Evolutionary conservation across 1,140 invertebrate species (phyloP).

Genomic region (Bombus haemorrhoidalis): DNA sequence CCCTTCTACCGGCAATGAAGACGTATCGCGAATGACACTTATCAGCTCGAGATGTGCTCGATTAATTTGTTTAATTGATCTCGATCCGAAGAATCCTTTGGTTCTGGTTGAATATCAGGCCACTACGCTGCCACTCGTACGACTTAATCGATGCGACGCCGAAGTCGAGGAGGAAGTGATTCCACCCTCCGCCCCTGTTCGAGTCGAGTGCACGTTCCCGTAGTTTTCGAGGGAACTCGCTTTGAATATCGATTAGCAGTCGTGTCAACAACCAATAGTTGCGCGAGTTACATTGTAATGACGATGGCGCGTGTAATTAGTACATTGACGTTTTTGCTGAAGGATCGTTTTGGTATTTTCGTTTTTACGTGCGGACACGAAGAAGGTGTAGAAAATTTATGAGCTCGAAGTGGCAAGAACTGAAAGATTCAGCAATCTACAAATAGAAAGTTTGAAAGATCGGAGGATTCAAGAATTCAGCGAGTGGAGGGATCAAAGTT

Average conservation of each 20-base stretch:
- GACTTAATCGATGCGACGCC: slow-evolving; percentile 9
- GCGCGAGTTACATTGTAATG: not conserved
- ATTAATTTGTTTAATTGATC: slow-evolving; percentile 62
- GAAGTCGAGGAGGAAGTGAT: slow-evolving; percentile 13
- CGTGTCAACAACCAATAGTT: not conserved
- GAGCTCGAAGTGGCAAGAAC: too few relatives aligned
- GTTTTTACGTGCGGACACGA: too few relatives aligned
- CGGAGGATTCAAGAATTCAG: too few relatives aligned
- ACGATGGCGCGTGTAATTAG: not conserved
- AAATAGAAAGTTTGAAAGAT: too few relatives aligned
- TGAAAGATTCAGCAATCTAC: too few relatives aligned
- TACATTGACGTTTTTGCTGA: too few relatives aligned
- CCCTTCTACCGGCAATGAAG: slow-evolving; percentile 35
- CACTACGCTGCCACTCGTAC: not conserved
- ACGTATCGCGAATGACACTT: slow-evolving; percentile 60
- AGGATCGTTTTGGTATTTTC: too few relatives aligned
- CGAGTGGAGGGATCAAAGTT: too few relatives aligned
- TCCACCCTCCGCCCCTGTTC: not conserved
- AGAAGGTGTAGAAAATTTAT: too few relatives aligned
- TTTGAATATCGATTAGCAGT: slow-evolving; percentile 18
- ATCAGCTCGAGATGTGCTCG: slow-evolving; percentile 45
- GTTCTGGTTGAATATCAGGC: slow-evolving; percentile 1
- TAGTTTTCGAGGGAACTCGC: not conserved
- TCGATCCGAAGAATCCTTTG: slow-evolving; percentile 15
- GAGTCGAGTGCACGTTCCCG: not conserved